A percentile compares a stretch with the other conserved stretches of the same genome.
Conservation (phyloP, 2,888 invertebrate genomes). For the Unio pictorum region DNA sequence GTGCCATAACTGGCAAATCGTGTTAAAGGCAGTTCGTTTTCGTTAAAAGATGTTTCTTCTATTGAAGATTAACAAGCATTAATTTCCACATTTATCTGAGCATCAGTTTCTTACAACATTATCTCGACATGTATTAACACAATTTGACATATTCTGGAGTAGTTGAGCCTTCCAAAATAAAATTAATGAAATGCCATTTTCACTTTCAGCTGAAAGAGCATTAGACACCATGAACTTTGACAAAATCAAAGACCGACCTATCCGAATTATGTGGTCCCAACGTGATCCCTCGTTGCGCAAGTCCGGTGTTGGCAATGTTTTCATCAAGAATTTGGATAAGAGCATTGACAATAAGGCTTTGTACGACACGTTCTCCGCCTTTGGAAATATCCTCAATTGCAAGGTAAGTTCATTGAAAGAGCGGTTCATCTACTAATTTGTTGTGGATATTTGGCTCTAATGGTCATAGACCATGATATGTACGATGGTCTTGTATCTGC, state of each 20-base stretch:
- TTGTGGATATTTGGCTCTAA: too few species aligned
- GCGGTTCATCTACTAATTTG: neutral
- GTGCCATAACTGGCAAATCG: too few species aligned
- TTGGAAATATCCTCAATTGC: slow-evolving; percentile 98
- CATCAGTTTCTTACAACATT: too few species aligned
- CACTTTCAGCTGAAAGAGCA: slow-evolving; percentile 90
- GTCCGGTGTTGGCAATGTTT: slow-evolving; percentile 99
- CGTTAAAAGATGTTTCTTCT: too few species aligned
- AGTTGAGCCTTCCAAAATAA: neutral
- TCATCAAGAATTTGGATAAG: slow-evolving; percentile 98
- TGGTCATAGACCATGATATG: too few species aligned
- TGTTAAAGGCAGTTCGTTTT: too few species aligned
- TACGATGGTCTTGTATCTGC: too few species aligned
- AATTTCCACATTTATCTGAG: too few species aligned
- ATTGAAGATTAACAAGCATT: too few species aligned
- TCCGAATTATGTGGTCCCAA: slow-evolving; percentile 99
- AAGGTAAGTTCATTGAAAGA: slow-evolving; percentile 77
- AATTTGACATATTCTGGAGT: too few species aligned
- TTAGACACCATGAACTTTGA: slow-evolving; percentile 99
- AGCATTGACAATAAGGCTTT: slow-evolving; percentile 99
- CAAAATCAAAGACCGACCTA: slow-evolving; percentile 95
- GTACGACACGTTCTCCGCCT: slow-evolving; percentile 99
- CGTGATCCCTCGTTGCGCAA: slow-evolving; percentile 98
- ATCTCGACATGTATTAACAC: too few species aligned
- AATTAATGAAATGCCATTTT: slow-evolving; percentile 12